Evolutionary conservation across 2,888 invertebrate genomes (phyloP), one percentile per base, ranked within the genome.

Genomic region (Acleris sparsana): DNA sequence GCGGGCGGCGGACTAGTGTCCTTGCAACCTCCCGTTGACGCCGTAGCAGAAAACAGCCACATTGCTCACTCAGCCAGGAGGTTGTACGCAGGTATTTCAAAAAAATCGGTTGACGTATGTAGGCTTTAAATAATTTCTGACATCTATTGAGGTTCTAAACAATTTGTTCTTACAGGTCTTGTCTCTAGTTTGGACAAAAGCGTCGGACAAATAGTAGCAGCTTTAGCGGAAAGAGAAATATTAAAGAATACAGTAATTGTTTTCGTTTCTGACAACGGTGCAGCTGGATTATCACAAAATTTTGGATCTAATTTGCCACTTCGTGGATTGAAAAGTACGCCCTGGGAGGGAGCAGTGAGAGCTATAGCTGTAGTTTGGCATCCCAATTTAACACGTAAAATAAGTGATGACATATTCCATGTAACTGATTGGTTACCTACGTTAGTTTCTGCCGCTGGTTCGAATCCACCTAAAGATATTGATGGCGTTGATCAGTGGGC

Each of bases 241-340:
- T 88, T 97, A 71, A 89, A 96, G 29, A 95, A 98, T 80, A 96
- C 97, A 1, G 93, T 98, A 22, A 92, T 98, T 48, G 79, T 97
- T 16, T 97, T 97, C 80, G 94, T 96, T 70, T 95, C 96, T 22
- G 98, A 98, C 82, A 98, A 98, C 80, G 97, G 97, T 0, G 96
- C 95, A 0, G 95, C 96, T 65, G 97, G 96, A 1, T 79, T 93
- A 64, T 94, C 73, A 11, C 71, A 77, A 68, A 97, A 97, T 84
- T 93, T 94, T 29, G 96, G 95, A 1, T 95, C 95, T 5, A 96
- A 96, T 85, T 95, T 94, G 87, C 96, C 96, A 18, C 85, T 96
- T 1, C 92, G 95, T 73, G 96, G 96, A 29, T 95, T 95, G 79
- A 97, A 97, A 86, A 93, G 94, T 73, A 94, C 96, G 0, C 89